phyloP scores from a whole-genome alignment of 1,140 invertebrate species.

The Diorhabda carinulata region DNA sequence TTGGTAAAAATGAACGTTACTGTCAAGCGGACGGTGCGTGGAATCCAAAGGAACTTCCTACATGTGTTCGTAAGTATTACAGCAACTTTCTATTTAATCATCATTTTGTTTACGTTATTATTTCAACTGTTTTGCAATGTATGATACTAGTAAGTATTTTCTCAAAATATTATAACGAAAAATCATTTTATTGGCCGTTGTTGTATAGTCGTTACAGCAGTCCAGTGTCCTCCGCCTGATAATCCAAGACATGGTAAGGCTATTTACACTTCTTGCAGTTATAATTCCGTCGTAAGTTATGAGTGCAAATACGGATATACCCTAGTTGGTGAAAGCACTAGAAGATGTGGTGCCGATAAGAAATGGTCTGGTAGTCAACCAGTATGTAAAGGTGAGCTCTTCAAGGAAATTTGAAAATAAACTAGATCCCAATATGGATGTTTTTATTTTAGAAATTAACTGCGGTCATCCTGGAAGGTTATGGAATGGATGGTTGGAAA shows the following conservation, averaged over 20 bases:
- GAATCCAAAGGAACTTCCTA: constrained; percentile 84
- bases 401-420: neutral
- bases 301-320: constrained; percentile 90
- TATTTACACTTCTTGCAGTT: constrained; percentile 86
- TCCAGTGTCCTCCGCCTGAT: constrained; percentile 83
- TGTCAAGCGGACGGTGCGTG: constrained; percentile 85
- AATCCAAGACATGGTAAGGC: constrained; percentile 87
- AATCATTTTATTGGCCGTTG: constrained; percentile 27
- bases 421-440: neutral
- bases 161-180: constrained; percentile 3
- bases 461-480: constrained; percentile 86
- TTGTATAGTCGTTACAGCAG: constrained; percentile 70
- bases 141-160: neutral
- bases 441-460: constrained; percentile 75
- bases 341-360: constrained; percentile 85
- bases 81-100: neutral
- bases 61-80: constrained; percentile 65
- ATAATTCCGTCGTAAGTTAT: constrained; percentile 90
- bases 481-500: constrained; percentile 94
- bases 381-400: constrained; percentile 77
- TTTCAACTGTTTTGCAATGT: neutral
- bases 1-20: constrained; percentile 75
- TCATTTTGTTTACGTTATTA: neutral
- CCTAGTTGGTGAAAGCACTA: constrained; percentile 79
- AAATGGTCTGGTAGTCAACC: constrained; percentile 87